Conservation (phyloP, 2,888 invertebrate genomes). For the Melikaiella ostensackeni region DNA sequence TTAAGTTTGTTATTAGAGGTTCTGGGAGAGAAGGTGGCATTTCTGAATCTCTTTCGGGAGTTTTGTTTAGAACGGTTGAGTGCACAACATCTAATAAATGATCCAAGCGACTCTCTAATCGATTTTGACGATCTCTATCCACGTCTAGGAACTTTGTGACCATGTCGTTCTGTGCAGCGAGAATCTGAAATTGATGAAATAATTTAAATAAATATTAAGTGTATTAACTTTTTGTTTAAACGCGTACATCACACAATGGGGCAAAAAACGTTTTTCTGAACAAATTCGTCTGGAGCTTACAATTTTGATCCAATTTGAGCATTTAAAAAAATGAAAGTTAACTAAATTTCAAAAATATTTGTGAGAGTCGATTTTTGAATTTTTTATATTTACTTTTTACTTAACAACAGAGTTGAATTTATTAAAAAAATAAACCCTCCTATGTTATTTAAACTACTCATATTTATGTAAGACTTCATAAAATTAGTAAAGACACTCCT, state of each 20-base stretch:
- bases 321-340: too few relatives aligned
- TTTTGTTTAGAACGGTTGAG: slow-evolving; percentile 68
- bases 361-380: too few relatives aligned
- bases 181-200: slow-evolving; percentile 62
- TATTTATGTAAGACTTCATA: too few relatives aligned
- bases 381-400: too few relatives aligned
- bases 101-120: slow-evolving; percentile 73
- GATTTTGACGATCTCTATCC: slow-evolving; percentile 73
- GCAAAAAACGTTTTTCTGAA: too few relatives aligned
- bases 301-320: too few relatives aligned
- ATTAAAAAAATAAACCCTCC: too few relatives aligned
- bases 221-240: background rate
- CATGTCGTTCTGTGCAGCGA: slow-evolving; percentile 74
- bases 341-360: too few relatives aligned
- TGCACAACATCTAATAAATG: slow-evolving; percentile 73
- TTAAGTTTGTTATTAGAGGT: slow-evolving; percentile 64
- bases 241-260: background rate
- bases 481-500: too few relatives aligned
- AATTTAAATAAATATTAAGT: slow-evolving; percentile 20
- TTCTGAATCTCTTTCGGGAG: slow-evolving; percentile 60
- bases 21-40: slow-evolving; percentile 51
- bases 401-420: too few relatives aligned
- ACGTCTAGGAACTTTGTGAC: slow-evolving; percentile 71
- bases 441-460: too few relatives aligned
- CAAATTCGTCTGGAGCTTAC: too few relatives aligned